Percentiles rank a stretch among this genome's conserved stretches.
phyloP scores from a whole-genome alignment of 2,797 vertebrate genomes.

The Cirrhinus mrigala region DNA sequence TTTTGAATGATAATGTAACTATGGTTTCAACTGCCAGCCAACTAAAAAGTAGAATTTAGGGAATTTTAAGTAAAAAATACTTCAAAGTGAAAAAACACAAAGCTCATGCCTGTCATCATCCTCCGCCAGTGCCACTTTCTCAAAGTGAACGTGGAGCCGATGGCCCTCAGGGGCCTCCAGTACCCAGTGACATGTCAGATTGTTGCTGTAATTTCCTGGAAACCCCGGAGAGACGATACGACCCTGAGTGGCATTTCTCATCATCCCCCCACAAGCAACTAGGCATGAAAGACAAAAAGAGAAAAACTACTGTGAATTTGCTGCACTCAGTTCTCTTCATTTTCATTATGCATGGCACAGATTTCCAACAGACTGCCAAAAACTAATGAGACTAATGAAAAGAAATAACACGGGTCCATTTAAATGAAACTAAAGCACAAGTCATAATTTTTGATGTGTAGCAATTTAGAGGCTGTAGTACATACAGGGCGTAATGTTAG shows the following conservation, averaged over 20 bases:
- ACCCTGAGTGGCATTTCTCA: conserved; percentile 91
- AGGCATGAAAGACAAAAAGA: conserved; percentile 26
- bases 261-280: conserved; percentile 88
- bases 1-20: background rate
- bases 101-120: conserved; percentile 92
- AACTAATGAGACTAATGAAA: conserved; percentile 18
- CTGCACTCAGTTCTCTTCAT: background rate
- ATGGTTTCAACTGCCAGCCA: background rate
- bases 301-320: conserved; percentile 26
- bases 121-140: conserved; percentile 96
- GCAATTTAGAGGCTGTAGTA: background rate
- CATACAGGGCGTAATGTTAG: background rate
- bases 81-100: background rate
- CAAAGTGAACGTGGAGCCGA: conserved; percentile 93
- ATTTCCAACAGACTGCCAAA: conserved; percentile 20
- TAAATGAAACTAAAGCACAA: conserved; percentile 12
- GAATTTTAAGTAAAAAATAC: background rate
- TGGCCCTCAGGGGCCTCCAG: conserved; percentile 89
- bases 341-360: conserved; percentile 28
- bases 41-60: background rate
- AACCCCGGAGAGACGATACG: conserved; percentile 94
- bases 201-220: conserved; percentile 98
- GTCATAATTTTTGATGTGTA: background rate
- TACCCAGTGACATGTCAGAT: conserved; percentile 97
- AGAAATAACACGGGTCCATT: conserved; percentile 8